Evolutionary conservation across 2,113 vertebrate species (phyloP).

Genomic region (Bubo scandiacus): DNA sequence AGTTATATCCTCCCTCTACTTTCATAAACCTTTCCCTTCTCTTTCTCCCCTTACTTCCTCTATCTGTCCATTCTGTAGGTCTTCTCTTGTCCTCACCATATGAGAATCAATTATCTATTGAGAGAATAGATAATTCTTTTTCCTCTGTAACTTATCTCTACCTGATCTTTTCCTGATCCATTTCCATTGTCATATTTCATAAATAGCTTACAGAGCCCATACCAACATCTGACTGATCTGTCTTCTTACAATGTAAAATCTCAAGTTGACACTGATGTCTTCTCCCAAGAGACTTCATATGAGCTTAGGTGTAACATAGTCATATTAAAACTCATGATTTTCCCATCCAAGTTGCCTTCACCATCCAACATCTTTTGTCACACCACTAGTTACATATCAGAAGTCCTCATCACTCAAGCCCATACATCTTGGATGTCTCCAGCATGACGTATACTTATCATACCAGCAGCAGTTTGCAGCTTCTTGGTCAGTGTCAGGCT

Average conservation of each 20-base stretch:
- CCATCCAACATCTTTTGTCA: neutral
- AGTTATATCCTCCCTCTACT: neutral
- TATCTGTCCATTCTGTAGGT: neutral
- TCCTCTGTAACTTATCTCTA: neutral
- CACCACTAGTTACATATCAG: neutral
- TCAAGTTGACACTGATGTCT: neutral
- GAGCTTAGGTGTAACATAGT: neutral
- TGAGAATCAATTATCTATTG: neutral
- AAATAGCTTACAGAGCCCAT: neutral
- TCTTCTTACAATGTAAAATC: neutral
- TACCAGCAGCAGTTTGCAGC: neutral
- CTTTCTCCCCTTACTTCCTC: neutral
- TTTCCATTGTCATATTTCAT: neutral
- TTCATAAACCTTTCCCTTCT: neutral
- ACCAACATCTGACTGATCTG: neutral
- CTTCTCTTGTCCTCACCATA: neutral
- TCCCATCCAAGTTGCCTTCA: neutral
- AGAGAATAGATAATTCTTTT: neutral
- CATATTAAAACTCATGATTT: neutral
- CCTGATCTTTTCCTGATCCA: neutral
- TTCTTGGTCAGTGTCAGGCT: neutral
- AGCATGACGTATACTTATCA: neutral
- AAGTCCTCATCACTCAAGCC: neutral
- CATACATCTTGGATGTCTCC: rapidly evolving
- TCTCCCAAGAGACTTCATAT: neutral